Evolutionary conservation across 2,888 invertebrate species (phyloP).

Genomic region (Gibbula magus): DNA sequence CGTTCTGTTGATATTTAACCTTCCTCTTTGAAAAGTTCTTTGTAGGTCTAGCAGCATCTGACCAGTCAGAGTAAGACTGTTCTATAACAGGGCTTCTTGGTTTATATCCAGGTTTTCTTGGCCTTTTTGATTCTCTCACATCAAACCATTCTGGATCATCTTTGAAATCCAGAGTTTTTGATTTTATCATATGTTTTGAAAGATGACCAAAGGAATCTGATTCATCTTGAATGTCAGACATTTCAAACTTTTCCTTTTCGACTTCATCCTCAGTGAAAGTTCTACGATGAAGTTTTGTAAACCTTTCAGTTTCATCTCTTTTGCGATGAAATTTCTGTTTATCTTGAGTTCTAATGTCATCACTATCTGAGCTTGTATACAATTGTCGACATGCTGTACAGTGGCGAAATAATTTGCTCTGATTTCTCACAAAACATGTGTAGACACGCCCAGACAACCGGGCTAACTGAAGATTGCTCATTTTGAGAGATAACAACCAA

Average conservation of each 20-base stretch:
- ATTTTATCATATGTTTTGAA: slow-evolving; percentile 6
- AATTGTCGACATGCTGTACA: too few species aligned
- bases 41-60: neutral
- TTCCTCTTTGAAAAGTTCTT: neutral
- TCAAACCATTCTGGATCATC: neutral
- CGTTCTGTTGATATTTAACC: neutral
- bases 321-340: too few species aligned
- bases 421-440: too few species aligned
- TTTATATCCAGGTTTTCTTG: neutral
- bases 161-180: neutral
- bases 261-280: slow-evolving; percentile 25
- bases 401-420: too few species aligned
- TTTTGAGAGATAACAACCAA: too few species aligned
- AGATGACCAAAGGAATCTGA: slow-evolving; percentile 29
- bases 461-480: too few species aligned
- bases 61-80: too few species aligned
- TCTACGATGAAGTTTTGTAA: slow-evolving; percentile 29
- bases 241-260: neutral
- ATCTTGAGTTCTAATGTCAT: too few species aligned
- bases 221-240: neutral
- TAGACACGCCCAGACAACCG: too few species aligned
- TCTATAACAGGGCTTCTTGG: too few species aligned
- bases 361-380: too few species aligned
- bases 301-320: neutral
- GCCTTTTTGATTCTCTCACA: neutral